phyloP scores from a whole-genome alignment of 2,888 invertebrate genomes.

The Drosophila neonasuta region DNA sequence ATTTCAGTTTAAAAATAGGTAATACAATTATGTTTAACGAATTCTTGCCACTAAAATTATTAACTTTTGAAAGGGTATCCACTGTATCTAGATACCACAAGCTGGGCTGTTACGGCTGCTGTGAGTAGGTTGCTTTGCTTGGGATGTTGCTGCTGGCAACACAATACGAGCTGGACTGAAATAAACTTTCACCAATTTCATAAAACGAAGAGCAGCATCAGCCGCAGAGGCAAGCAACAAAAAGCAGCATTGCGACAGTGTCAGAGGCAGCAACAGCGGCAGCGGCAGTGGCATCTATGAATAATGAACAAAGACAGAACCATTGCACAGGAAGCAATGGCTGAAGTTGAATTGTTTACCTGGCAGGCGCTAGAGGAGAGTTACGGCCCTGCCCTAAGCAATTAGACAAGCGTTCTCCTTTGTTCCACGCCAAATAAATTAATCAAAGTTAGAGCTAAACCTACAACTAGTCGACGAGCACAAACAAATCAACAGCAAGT shows the following conservation, averaged over 20 bases:
- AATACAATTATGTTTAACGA: not conserved
- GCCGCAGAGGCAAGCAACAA: slow-evolving; percentile 29
- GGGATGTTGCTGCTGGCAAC: slow-evolving; percentile 55
- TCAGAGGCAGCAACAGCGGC: slow-evolving; percentile 5
- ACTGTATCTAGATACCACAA: slow-evolving; percentile 11
- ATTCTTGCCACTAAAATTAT: not conserved
- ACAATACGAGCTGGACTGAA: slow-evolving; percentile 65
- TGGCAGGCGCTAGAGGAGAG: not conserved
- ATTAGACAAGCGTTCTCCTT: slow-evolving; percentile 32
- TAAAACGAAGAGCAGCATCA: slow-evolving; percentile 38
- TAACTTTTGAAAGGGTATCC: slow-evolving; percentile 27
- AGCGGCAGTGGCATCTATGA: slow-evolving; percentile 17
- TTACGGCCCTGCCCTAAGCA: slow-evolving; percentile 12
- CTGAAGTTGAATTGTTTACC: slow-evolving; percentile 1
- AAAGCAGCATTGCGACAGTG: slow-evolving; percentile 28
- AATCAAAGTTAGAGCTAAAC: slow-evolving; percentile 41
- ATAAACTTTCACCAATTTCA: slow-evolving; percentile 78
- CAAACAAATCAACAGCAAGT: slow-evolving; percentile 32
- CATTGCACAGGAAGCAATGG: slow-evolving; percentile 9
- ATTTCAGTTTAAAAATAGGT: not conserved
- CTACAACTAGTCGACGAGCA: slow-evolving; percentile 24
- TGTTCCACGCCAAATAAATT: slow-evolving; percentile 61
- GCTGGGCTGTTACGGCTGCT: slow-evolving; percentile 28
- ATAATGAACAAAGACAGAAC: slow-evolving; percentile 34
- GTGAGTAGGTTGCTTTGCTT: slow-evolving; percentile 59